Percentiles rank a stretch among this genome's conserved stretches.
Conservation (phyloP, 1,140 invertebrate genomes). For the Ceratoteleas bidentatus region DNA sequence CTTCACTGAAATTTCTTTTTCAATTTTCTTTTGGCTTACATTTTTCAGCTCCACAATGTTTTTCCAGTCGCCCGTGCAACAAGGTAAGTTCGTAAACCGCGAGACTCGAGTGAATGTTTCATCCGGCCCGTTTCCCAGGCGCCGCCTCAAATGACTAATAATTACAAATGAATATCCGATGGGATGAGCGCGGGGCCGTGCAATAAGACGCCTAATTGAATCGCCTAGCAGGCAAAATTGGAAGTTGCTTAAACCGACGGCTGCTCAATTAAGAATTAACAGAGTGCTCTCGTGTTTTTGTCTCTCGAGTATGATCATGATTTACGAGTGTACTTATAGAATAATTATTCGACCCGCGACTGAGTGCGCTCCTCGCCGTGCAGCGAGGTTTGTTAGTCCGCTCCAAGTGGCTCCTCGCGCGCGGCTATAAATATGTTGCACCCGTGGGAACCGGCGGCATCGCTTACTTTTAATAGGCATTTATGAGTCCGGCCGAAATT, state of each 20-base stretch:
- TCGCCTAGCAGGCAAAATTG: constrained; percentile 33
- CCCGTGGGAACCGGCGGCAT: constrained; percentile 9
- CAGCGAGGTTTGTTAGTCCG: constrained; percentile 53
- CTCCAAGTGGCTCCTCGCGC: constrained; percentile 39
- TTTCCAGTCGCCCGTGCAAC: too few relatives aligned
- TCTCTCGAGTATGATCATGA: constrained; percentile 61
- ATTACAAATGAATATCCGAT: constrained; percentile 10
- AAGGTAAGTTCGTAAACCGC: too few relatives aligned
- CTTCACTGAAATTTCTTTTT: too few relatives aligned
- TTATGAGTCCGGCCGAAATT: too few relatives aligned
- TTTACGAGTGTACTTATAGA: constrained; percentile 52
- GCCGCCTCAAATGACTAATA: neutral
- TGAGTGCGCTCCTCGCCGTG: constrained; percentile 32
- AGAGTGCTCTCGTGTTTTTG: constrained; percentile 54
- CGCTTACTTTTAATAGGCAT: constrained; percentile 47
- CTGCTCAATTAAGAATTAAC: constrained; percentile 58
- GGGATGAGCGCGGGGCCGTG: constrained; percentile 3
- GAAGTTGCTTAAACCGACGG: constrained; percentile 49
- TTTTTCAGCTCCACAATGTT: too few relatives aligned
- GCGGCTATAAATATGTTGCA: constrained; percentile 54
- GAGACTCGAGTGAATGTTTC: too few relatives aligned
- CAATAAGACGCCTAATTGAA: constrained; percentile 31
- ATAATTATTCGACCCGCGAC: constrained; percentile 57
- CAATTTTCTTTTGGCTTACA: too few relatives aligned
- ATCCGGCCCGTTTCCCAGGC: too few relatives aligned